Evolutionary conservation across 2,888 invertebrate genomes (phyloP).

Genomic region (Charanyca ferruginea): DNA sequence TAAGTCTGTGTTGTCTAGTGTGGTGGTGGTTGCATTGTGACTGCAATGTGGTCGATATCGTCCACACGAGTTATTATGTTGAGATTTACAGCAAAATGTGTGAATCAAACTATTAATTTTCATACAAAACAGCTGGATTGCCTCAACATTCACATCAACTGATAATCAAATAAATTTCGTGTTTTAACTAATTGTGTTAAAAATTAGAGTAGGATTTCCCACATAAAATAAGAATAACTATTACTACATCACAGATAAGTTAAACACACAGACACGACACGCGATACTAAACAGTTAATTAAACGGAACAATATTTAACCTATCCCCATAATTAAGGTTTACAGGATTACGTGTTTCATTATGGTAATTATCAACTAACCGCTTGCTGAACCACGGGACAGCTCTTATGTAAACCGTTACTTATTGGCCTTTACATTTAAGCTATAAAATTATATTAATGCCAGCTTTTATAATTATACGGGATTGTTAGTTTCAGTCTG

Average conservation of each 20-base stretch:
- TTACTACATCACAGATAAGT: conserved; percentile 27
- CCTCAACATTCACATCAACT: not conserved
- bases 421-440: conserved; percentile 34
- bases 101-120: too few relatives aligned
- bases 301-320: conserved; percentile 47
- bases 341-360: conserved; percentile 52
- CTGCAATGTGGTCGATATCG: too few relatives aligned
- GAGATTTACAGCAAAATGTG: too few relatives aligned
- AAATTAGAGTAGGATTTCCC: not conserved
- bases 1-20: too few relatives aligned
- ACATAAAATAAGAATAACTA: conserved; percentile 18
- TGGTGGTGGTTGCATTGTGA: too few relatives aligned
- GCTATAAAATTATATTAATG: conserved; percentile 28
- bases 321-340: conserved; percentile 51
- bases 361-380: conserved; percentile 58
- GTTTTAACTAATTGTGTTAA: conserved; percentile 8
- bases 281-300: conserved; percentile 36
- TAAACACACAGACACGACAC: conserved; percentile 29
- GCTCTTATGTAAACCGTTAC: conserved; percentile 32
- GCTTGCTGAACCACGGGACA: conserved; percentile 29
- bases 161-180: conserved; percentile 4
- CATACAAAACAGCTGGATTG: too few relatives aligned
- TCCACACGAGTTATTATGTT: too few relatives aligned
- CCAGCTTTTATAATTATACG: conserved; percentile 27
- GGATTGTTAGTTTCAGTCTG: conserved; percentile 12